Percentiles rank a stretch among this genome's conserved stretches.
These are phyloP conservation scores for Diarsia mendica DNA, from an alignment of 2,888 invertebrate genomes.

Conservation along the genomic window DNA sequence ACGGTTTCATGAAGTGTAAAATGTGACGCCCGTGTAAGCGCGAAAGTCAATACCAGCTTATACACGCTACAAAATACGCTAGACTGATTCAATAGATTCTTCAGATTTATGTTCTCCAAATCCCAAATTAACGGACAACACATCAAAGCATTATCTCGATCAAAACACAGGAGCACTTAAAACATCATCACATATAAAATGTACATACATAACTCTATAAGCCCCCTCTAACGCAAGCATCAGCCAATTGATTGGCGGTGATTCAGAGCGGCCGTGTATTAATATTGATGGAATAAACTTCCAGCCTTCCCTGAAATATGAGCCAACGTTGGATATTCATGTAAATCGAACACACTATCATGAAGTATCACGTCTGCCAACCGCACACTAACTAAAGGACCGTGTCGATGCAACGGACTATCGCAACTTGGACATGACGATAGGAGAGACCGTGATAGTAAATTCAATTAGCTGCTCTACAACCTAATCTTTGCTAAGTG, in stretches of 20 bases:
- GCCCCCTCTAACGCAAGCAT: slow-evolving; percentile 41
- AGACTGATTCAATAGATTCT: neutral
- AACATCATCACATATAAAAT: slow-evolving; percentile 26
- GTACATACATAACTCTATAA: slow-evolving; percentile 38
- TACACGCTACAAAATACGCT: neutral
- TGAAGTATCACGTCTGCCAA: slow-evolving; percentile 46
- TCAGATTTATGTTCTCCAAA: neutral
- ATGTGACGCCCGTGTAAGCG: neutral
- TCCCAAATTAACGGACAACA: neutral
- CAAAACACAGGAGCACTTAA: slow-evolving; percentile 8
- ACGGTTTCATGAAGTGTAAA: neutral
- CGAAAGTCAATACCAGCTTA: neutral
- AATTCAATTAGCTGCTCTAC: slow-evolving; percentile 44
- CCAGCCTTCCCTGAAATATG: slow-evolving; percentile 51
- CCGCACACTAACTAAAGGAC: slow-evolving; percentile 42
- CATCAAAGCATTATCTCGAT: neutral
- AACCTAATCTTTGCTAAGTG: slow-evolving; percentile 37
- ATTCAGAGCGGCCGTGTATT: slow-evolving; percentile 50
- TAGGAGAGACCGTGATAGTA: slow-evolving; percentile 27
- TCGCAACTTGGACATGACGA: slow-evolving; percentile 33
- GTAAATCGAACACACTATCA: slow-evolving; percentile 51
- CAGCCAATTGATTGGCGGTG: slow-evolving; percentile 59
- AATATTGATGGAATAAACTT: slow-evolving; percentile 61
- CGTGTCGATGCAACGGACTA: slow-evolving; percentile 23
- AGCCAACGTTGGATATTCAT: slow-evolving; percentile 56